Evolutionary conservation across 2,888 invertebrate species (phyloP), one percentile per base, ranked within the genome.

Genomic region (Eupithecia subumbrata): DNA sequence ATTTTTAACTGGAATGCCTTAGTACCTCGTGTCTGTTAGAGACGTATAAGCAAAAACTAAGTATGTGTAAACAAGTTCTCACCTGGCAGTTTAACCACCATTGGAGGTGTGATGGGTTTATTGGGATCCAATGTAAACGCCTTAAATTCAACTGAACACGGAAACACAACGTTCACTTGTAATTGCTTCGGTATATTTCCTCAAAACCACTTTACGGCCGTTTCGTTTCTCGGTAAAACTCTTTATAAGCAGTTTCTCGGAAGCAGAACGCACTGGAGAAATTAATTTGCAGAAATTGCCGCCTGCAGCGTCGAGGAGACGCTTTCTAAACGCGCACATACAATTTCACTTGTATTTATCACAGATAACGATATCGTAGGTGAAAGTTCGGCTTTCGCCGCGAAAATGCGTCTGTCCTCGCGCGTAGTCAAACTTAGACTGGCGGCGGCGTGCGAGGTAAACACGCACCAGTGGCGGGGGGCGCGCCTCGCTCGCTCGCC

Each of bases 41-140:
- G 18, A 22, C 3, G 22, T 8, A 22, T 25, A 25, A 25, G 9
- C 25, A 60, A 60, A 14, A 60, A 60, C 5, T 60, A 60, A 25
- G 22, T 56, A 56, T 4, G 25, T 56, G 1, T 25, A 60, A 12
- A 60, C 22, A 60, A 60, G 75, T 76, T 84, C 91, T 93, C 80
- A 95, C 95, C 95, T 93, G 95, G 94, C 89, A 95, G 91, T 89
- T 93, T 94, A 83, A 94, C 95, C 94, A 95, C 95, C 95, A 95
- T 95, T 92, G 91, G 92, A 93, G 95, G 94, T 91, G 91, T 86
- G 84, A 84, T 83, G 77, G 89, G 90, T 85, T 89, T 89, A 85
- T 94, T 93, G 93, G 95, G 94, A 95, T 95, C 95, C 95, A 95
- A 95, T 93, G 91, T 95, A 94, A 92, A 92, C 89, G 93, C 86